A percentile compares a stretch with the other conserved stretches of the same genome.
Evolutionary conservation across 2,113 vertebrate species (phyloP).

Genomic region (Monopterus albus): DNA sequence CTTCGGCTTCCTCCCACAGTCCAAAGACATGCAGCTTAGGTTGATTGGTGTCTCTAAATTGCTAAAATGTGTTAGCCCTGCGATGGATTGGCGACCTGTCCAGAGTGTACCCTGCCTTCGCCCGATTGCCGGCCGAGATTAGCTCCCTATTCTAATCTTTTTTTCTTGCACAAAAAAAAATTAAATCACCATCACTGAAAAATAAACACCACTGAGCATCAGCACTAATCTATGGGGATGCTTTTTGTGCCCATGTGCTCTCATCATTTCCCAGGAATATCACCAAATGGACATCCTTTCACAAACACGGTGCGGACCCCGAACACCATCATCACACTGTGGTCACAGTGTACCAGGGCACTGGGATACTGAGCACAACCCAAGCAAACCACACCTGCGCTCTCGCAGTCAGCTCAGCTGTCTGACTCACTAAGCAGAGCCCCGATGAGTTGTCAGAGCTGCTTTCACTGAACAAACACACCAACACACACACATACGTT

Average conservation of each 20-base stretch:
- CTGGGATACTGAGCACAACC: conserved; percentile 4
- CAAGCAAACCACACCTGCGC: conserved; percentile 48
- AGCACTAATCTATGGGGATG: neutral
- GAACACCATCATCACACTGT: neutral
- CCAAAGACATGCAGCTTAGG: too few species aligned
- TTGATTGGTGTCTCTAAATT: too few species aligned
- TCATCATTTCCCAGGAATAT: neutral
- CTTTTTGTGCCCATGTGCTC: neutral
- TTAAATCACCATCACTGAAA: too few species aligned
- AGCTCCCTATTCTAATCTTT: too few species aligned
- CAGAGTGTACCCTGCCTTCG: too few species aligned
- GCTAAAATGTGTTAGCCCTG: too few species aligned
- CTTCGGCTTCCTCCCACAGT: too few species aligned
- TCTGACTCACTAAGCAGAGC: conserved; percentile 59
- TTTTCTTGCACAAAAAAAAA: neutral
- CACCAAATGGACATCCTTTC: neutral
- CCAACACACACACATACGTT: conserved; percentile 37
- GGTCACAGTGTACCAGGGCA: conserved; percentile 21
- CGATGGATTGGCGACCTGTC: too few species aligned
- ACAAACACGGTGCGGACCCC: neutral
- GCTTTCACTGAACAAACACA: conserved; percentile 44
- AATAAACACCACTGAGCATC: neutral
- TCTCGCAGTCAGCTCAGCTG: conserved; percentile 36
- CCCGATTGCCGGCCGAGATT: too few species aligned
- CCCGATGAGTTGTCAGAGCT: conserved; percentile 58